Conservation (phyloP, 2,888 invertebrate genomes). For the Hirtodrosophila cameraria region DNA sequence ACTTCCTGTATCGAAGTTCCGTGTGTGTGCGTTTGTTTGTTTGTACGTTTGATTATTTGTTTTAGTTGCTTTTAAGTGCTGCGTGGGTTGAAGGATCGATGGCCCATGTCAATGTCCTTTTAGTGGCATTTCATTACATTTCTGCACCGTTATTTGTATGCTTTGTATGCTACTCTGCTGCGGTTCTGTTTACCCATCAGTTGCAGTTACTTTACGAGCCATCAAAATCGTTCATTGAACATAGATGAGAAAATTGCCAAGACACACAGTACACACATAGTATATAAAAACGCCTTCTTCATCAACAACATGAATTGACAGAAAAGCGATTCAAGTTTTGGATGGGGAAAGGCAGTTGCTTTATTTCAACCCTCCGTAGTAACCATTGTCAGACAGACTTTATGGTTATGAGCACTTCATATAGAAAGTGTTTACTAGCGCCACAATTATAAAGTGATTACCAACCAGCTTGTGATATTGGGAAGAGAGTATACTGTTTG, state of each 20-base stretch:
- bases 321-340: slow-evolving; percentile 47
- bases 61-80: slow-evolving; percentile 63
- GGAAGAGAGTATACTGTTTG: slow-evolving; percentile 9
- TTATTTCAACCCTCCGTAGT: slow-evolving; percentile 41
- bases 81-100: slow-evolving; percentile 63
- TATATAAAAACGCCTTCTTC: slow-evolving; percentile 50
- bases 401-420: slow-evolving; percentile 44
- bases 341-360: neutral
- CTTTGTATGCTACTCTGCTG: slow-evolving; percentile 31
- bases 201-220: slow-evolving; percentile 61
- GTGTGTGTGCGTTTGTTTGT: slow-evolving; percentile 24
- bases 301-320: slow-evolving; percentile 53
- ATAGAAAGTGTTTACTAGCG: slow-evolving; percentile 52
- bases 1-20: slow-evolving; percentile 61
- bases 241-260: slow-evolving; percentile 69
- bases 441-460: slow-evolving; percentile 76
- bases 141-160: slow-evolving; percentile 54
- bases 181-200: slow-evolving; percentile 60
- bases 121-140: slow-evolving; percentile 72
- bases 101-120: slow-evolving; percentile 79
- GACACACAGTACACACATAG: no score
- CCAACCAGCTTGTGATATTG: slow-evolving; percentile 17
- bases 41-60: slow-evolving; percentile 52
- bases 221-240: slow-evolving; percentile 50
- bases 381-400: slow-evolving; percentile 36